phyloP scores from a whole-genome alignment of 2,888 invertebrate species.

The Cheilosia vernalis region DNA sequence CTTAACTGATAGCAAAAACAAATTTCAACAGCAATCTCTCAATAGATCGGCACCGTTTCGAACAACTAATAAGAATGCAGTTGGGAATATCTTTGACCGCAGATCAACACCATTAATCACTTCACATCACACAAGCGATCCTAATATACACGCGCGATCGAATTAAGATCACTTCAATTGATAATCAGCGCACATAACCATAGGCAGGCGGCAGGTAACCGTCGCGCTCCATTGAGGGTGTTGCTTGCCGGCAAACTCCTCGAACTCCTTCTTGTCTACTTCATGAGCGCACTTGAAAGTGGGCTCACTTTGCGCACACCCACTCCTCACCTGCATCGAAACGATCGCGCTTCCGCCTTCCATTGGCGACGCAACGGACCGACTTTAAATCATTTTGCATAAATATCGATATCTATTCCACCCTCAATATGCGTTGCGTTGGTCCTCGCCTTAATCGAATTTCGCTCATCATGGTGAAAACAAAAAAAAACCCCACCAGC shows the following conservation, averaged over 20 bases:
- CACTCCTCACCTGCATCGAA: conserved; percentile 66
- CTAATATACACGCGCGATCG: conserved; percentile 62
- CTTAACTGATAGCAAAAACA: conserved; percentile 34
- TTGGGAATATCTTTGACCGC: conserved; percentile 41
- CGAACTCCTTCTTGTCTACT: conserved; percentile 32
- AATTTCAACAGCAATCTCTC: conserved; percentile 33
- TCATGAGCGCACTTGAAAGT: conserved; percentile 37
- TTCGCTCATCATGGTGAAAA: conserved; percentile 48
- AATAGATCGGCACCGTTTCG: conserved; percentile 8
- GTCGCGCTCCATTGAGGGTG: conserved; percentile 54
- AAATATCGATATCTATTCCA: conserved; percentile 75
- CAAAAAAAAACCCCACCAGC: conserved; percentile 44
- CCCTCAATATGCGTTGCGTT: conserved; percentile 61
- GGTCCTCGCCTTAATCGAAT: conserved; percentile 63
- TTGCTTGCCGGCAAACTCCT: conserved; percentile 47
- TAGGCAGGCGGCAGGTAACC: conserved; percentile 15
- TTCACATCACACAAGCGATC: conserved; percentile 69
- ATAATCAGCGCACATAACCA: conserved; percentile 65
- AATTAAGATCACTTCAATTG: conserved; percentile 74
- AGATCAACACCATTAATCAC: conserved; percentile 69
- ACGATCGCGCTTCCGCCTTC: conserved; percentile 67
- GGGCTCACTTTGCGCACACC: conserved; percentile 60
- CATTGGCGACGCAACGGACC: conserved; percentile 10
- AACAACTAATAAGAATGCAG: conserved; percentile 28
- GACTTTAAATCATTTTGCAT: conserved; percentile 72